phyloP scores from a whole-genome alignment of 2,797 vertebrate genomes.

The Salmo trutta region DNA sequence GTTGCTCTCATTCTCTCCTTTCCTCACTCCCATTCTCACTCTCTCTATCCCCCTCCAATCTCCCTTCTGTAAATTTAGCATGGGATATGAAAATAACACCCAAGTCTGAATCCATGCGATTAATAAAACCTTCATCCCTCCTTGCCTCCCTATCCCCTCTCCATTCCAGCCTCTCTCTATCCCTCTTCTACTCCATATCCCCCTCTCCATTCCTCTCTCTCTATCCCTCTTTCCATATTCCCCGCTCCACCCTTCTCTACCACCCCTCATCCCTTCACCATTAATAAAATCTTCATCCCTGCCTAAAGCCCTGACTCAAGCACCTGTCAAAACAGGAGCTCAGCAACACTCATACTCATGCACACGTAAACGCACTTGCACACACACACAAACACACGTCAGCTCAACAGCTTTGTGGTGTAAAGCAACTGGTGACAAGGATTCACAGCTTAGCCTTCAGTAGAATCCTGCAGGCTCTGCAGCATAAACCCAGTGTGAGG shows the following conservation, averaged over 20 bases:
- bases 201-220: not conserved
- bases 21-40: not conserved
- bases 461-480: not conserved
- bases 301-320: constrained; percentile 21
- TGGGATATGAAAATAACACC: constrained; percentile 1
- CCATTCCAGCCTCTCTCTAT: too few species aligned
- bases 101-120: constrained; percentile 2
- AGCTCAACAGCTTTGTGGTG: constrained; percentile 7
- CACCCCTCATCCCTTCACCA: not conserved
- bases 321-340: constrained; percentile 37
- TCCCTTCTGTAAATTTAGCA: constrained; percentile 13
- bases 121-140: constrained; percentile 9
- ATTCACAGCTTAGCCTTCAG: constrained; percentile 1
- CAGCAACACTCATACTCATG: not conserved
- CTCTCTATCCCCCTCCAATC: not conserved
- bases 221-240: not conserved
- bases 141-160: constrained; percentile 17
- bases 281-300: not conserved
- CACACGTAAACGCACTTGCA: not conserved
- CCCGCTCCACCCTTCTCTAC: not conserved
- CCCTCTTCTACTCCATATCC: not conserved
- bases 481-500: not conserved
- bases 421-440: not conserved
- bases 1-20: not conserved
- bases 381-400: constrained; percentile 8